Conservation (phyloP, 2,113 vertebrate species). For the Globicephala melas region DNA sequence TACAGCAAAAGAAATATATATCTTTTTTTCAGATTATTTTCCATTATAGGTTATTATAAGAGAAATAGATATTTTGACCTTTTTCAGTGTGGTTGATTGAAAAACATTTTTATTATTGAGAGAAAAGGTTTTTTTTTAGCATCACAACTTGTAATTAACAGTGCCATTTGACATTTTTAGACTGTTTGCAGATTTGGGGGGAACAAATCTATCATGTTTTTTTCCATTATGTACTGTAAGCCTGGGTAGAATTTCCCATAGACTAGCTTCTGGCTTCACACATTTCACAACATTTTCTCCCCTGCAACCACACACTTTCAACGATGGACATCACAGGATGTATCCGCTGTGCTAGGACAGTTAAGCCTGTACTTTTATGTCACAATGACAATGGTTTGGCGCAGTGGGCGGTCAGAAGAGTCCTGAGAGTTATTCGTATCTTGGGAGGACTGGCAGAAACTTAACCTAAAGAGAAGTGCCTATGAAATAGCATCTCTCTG, state of each 20-base stretch:
- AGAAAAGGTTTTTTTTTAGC: neutral
- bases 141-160: neutral
- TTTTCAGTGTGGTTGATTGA: neutral
- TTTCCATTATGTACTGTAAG: neutral
- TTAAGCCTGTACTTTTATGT: neutral
- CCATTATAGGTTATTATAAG: neutral
- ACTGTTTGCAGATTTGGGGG: neutral
- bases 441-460: neutral
- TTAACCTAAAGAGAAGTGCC: neutral
- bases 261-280: neutral
- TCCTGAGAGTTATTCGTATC: neutral
- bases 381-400: rapidly evolving
- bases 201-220: neutral
- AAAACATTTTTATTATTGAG: neutral
- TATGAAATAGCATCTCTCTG: neutral
- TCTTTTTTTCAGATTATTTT: neutral
- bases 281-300: neutral
- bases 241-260: neutral
- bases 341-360: neutral
- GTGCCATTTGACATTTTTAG: neutral
- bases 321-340: neutral
- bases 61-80: neutral
- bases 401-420: neutral
- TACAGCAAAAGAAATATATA: neutral
- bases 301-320: neutral